Conservation (phyloP, 2,797 vertebrate genomes). For the Anguilla megastoma region DNA sequence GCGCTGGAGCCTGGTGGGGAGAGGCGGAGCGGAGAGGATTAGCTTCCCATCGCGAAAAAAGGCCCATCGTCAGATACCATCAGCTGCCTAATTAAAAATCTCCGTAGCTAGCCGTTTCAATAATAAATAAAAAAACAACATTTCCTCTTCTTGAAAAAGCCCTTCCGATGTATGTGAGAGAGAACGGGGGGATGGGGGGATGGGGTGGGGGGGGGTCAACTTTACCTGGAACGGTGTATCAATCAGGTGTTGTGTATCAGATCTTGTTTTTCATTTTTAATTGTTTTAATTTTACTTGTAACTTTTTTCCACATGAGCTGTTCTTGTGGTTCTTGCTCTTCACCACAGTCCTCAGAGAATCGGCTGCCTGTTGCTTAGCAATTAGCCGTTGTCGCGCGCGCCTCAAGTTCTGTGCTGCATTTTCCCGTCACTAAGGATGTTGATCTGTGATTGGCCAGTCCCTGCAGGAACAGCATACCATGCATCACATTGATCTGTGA, state of each 20-base stretch:
- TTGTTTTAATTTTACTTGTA: not conserved
- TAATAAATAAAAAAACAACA: conserved; percentile 15
- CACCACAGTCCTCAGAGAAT: not conserved
- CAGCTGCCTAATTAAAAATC: conserved; percentile 40
- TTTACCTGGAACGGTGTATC: not conserved
- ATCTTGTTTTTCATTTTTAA: not conserved
- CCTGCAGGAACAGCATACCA: not conserved
- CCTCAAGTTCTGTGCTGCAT: not conserved
- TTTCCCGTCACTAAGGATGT: not conserved
- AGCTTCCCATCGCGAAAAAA: conserved; percentile 27
- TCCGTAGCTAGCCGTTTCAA: conserved; percentile 33
- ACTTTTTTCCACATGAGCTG: not conserved
- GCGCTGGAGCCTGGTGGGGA: conserved; percentile 29
- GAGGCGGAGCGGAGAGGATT: conserved; percentile 40
- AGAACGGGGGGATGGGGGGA: not conserved
- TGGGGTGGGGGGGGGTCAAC: not conserved
- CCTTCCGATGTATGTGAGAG: conserved; percentile 18
- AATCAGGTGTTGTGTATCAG: not conserved
- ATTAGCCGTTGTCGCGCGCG: not conserved
- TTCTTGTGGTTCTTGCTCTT: not conserved
- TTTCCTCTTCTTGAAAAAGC: conserved; percentile 25
- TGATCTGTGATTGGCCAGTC: not conserved
- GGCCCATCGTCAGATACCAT: conserved; percentile 40
- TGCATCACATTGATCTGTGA: not conserved
- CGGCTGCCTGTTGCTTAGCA: not conserved